Evolutionary conservation across 2,797 vertebrate species (phyloP).

Genomic region (Thalassophryne amazonica): DNA sequence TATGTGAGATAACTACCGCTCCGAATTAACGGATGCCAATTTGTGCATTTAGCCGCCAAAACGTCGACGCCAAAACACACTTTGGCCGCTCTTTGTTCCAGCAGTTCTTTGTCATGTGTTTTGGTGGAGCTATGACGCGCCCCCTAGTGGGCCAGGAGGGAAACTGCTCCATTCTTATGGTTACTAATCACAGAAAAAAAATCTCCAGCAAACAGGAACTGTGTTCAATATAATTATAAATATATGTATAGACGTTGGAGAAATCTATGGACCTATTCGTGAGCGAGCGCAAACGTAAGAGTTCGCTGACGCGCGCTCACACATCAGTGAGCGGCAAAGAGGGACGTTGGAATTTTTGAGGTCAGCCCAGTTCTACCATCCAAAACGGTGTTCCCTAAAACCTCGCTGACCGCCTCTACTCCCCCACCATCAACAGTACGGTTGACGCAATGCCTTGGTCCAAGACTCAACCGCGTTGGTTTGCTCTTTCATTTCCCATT

Average conservation of each 20-base stretch:
- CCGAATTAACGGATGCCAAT: constrained; percentile 63
- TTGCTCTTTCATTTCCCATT: constrained; percentile 34
- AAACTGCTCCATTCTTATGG: constrained; percentile 63
- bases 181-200: constrained; percentile 66
- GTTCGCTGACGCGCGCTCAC: constrained; percentile 24
- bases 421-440: constrained; percentile 40
- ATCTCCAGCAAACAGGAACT: constrained; percentile 70
- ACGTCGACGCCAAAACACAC: constrained; percentile 58
- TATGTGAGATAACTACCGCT: constrained; percentile 64
- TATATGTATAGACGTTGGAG: constrained; percentile 78
- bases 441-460: constrained; percentile 38
- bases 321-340: constrained; percentile 31
- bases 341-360: constrained; percentile 55
- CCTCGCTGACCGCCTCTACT: background rate
- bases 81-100: constrained; percentile 63
- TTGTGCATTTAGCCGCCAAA: constrained; percentile 69
- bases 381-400: background rate
- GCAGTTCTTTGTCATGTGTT: constrained; percentile 73
- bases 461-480: constrained; percentile 46
- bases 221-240: constrained; percentile 76
- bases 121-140: constrained; percentile 51
- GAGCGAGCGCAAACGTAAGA: constrained; percentile 30
- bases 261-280: constrained; percentile 66
- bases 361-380: constrained; percentile 45
- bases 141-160: constrained; percentile 50